A percentile compares a stretch with the other conserved stretches of the same genome.
phyloP scores from a whole-genome alignment of 2,797 vertebrate species.

The Microhierax caerulescens region DNA sequence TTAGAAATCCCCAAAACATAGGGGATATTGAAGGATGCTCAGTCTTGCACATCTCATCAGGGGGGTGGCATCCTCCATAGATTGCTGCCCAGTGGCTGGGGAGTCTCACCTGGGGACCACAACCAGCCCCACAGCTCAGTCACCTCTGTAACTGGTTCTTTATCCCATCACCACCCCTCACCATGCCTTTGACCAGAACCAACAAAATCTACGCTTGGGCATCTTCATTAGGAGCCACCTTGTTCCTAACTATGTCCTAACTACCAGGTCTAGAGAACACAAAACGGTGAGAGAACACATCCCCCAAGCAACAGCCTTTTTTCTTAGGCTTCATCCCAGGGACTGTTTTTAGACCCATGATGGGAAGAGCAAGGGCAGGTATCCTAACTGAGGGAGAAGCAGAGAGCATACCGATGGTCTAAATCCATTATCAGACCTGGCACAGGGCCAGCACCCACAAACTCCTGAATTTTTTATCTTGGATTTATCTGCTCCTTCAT shows the following conservation, averaged over 20 bases:
- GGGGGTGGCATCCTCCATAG: not conserved
- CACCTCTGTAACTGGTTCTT: rapidly evolving
- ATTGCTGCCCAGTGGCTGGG: rapidly evolving
- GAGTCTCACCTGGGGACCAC: not conserved
- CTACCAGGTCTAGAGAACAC: not conserved
- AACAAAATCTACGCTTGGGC: not conserved
- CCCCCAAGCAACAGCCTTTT: not conserved
- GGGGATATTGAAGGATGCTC: not conserved
- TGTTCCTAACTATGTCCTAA: not conserved
- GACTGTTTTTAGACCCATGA: not conserved
- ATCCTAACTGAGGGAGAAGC: not conserved
- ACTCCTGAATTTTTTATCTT: not conserved
- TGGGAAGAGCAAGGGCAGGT: not conserved
- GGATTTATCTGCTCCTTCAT: not conserved
- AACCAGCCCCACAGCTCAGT: not conserved
- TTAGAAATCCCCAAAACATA: rapidly evolving
- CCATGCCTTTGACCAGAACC: not conserved
- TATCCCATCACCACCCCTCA: not conserved
- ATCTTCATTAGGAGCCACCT: not conserved
- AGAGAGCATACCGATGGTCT: rapidly evolving
- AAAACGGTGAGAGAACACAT: not conserved
- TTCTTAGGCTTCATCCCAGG: not conserved
- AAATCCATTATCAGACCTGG: not conserved
- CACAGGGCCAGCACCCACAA: not conserved
- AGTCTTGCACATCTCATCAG: rapidly evolving